Evolutionary conservation across 2,113 vertebrate species (phyloP).

Genomic region (Cynopterus brachyotis): DNA sequence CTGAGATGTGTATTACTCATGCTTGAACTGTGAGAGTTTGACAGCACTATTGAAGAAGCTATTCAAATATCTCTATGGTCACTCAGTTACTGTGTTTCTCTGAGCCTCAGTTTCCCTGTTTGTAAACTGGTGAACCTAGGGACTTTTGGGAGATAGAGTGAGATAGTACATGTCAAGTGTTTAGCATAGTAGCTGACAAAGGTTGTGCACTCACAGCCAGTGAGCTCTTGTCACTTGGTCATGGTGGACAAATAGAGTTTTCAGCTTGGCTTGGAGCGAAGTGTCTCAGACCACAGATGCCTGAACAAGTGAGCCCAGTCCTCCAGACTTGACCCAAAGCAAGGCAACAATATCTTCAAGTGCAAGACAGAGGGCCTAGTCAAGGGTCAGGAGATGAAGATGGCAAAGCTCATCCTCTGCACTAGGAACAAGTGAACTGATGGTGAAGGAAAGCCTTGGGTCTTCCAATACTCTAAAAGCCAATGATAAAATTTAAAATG

Average conservation of each 20-base stretch:
- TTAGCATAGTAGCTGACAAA: background rate
- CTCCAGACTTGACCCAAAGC: background rate
- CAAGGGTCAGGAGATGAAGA: conserved; percentile 69
- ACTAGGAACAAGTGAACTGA: conserved; percentile 71
- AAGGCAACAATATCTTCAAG: background rate
- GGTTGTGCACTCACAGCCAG: background rate
- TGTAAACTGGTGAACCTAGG: background rate
- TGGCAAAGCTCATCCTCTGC: conserved; percentile 47
- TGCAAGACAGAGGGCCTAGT: conserved; percentile 40
- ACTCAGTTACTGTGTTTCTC: background rate
- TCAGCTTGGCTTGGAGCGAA: background rate
- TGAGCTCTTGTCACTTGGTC: background rate
- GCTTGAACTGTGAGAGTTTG: background rate
- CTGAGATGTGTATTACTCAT: background rate
- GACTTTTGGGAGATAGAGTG: background rate
- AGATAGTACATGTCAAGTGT: background rate
- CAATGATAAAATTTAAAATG: conserved; percentile 80
- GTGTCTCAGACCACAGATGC: background rate
- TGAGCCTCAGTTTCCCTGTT: background rate
- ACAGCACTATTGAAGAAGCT: background rate
- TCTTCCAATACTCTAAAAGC: conserved; percentile 70
- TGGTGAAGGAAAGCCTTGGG: conserved; percentile 52
- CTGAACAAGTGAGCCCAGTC: rapidly evolving
- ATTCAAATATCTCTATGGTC: background rate
- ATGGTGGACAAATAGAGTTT: background rate